Evolutionary conservation across 2,797 vertebrate genomes (phyloP).

Genomic region (Ptychobarbus kaznakovi): DNA sequence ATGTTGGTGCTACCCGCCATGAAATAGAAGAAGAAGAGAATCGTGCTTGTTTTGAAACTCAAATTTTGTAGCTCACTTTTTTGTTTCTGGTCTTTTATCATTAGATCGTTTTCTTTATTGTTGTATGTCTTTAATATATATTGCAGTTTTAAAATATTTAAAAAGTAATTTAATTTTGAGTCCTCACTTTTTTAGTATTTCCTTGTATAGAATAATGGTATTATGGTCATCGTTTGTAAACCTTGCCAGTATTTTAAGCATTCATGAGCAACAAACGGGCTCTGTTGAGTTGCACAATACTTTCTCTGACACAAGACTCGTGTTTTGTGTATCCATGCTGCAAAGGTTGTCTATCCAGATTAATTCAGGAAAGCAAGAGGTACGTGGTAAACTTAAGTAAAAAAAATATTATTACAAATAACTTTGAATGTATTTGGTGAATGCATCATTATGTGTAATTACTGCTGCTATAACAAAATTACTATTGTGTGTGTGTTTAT

Average conservation of each 20-base stretch:
- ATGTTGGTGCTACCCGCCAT: no score
- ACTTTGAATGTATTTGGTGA: neutral
- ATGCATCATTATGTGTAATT: neutral
- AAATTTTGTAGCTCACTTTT: neutral
- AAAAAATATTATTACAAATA: no score
- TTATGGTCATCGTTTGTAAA: neutral
- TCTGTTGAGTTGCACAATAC: conserved; percentile 71
- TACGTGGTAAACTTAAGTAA: neutral
- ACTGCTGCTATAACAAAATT: neutral
- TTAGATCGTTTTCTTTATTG: neutral
- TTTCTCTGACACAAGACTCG: conserved; percentile 69
- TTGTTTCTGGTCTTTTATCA: neutral
- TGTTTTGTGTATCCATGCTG: conserved; percentile 77
- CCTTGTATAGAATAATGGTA: neutral
- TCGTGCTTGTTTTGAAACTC: conserved; percentile 1
- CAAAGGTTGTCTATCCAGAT: conserved; percentile 72
- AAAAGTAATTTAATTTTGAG: neutral
- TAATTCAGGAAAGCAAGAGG: conserved; percentile 46
- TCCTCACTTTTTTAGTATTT: neutral
- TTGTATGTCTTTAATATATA: neutral
- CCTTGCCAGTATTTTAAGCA: neutral
- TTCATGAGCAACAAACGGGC: conserved; percentile 54
- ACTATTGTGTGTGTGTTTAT: neutral
- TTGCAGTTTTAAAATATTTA: neutral
- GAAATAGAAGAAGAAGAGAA: neutral